Base-by-base conservation (phyloP, 2,797 vertebrate genomes). In the Monodelphis domestica region DNA sequence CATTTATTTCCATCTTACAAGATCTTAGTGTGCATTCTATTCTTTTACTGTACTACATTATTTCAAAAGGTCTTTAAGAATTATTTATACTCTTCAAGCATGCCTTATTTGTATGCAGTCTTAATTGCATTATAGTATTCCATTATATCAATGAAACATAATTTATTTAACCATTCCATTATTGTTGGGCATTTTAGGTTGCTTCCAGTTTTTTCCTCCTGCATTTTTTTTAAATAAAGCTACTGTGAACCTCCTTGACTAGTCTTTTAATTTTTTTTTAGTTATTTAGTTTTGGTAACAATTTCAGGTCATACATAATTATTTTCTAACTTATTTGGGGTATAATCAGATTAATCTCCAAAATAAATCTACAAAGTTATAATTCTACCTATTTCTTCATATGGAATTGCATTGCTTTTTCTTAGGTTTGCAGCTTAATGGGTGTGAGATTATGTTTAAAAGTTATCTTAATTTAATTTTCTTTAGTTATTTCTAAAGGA, bases 101-200 rank as follows among this genome's bases (percentile, higher is more conserved):
- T 84, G 21, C 70, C 70, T 50, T 84, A 84, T 45, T 84, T 84
- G 21, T 21, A 84, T 50, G 70, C 38, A 84, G 63, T 78, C 17
- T 84, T 84, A 84, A 84, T 84, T 84, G 38, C 70, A 84, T 84
- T 84, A 84, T 84, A 84, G 70, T 84, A 84, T 84, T 84, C 21
- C 70, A 84, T 50, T 84, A 50, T 10, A 84, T 84, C 70, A 84
- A 50, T 50, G 24, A 24, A 50, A 84, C 70, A 78, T 78, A 84
- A 84, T 84, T 45, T 84, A 84, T 84, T 84, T 84, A 84, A 84
- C 24, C 70, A 84, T 84, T 84, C 10, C 38, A 45, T 84, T 45
- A 84, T 84, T 4, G 9, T 11, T 84, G 21, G 21, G 26, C 38
- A 84, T 84, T n/a, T 84, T 84, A 84, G 38, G 9, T 45, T 24